These are phyloP conservation scores for Antedon mediterranea DNA, from an alignment of 53 echinoderm and acorn worm species.

Conservation along the genomic window DNA sequence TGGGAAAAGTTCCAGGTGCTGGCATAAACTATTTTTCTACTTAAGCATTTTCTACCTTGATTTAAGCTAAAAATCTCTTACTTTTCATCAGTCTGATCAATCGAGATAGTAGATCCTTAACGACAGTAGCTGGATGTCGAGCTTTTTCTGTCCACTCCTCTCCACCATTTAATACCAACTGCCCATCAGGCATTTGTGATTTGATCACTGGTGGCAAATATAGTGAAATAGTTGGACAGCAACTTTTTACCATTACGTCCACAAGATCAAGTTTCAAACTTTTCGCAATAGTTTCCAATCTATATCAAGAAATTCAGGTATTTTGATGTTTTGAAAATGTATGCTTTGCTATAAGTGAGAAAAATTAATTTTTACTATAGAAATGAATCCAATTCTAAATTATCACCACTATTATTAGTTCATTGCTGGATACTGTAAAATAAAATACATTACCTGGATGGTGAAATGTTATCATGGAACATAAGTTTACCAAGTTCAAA, in stretches of 20 bases:
- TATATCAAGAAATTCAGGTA: slow-evolving; percentile 1
- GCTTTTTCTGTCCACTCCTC: slow-evolving; percentile 12
- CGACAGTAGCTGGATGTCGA: slow-evolving; percentile 44
- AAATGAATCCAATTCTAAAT: too few relatives aligned
- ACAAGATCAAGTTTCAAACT: slow-evolving; percentile 74
- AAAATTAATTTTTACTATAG: too few relatives aligned
- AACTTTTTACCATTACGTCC: slow-evolving; percentile 74
- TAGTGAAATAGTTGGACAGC: slow-evolving; percentile 64
- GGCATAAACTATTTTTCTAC: too few relatives aligned
- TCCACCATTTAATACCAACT: slow-evolving; percentile 49
- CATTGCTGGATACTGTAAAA: too few relatives aligned
- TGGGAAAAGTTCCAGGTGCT: too few relatives aligned
- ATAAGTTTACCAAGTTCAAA: slow-evolving; percentile 69
- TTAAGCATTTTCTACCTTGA: too few relatives aligned
- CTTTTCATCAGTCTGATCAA: slow-evolving; percentile 71
- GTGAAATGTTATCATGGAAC: slow-evolving; percentile 85
- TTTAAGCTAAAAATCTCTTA: too few relatives aligned
- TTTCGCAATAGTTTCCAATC: slow-evolving; percentile 73
- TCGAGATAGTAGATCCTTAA: slow-evolving; percentile 54
- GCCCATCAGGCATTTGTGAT: slow-evolving; percentile 2
- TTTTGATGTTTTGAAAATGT: too few relatives aligned
- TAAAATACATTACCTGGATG: slow-evolving; percentile 37
- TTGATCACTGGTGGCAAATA: background rate
- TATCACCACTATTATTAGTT: too few relatives aligned
- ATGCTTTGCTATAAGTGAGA: too few relatives aligned